Conservation (phyloP, 2,797 vertebrate species). For the Hozukius guyotensis region DNA sequence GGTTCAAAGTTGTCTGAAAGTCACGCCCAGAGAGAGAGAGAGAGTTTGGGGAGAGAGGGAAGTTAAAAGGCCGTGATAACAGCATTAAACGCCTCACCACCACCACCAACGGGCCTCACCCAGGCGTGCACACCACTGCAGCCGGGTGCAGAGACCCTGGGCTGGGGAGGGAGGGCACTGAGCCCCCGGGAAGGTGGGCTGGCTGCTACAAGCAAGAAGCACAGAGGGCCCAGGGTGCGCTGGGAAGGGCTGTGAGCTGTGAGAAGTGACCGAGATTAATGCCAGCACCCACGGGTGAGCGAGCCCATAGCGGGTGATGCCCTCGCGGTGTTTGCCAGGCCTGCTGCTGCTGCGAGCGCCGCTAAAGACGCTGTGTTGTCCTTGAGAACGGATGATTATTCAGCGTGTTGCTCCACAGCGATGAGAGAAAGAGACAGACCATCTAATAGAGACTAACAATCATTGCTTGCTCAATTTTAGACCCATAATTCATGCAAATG, state of each 20-base stretch:
- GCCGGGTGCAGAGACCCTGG: neutral
- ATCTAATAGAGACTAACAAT: constrained; percentile 66
- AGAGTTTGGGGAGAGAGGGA: neutral
- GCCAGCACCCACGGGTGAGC: constrained; percentile 31
- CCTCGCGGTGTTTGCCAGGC: neutral
- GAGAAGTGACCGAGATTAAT: constrained; percentile 45
- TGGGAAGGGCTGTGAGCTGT: neutral
- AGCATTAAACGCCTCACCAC: constrained; percentile 37
- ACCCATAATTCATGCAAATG: constrained; percentile 61
- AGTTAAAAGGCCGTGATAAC: constrained; percentile 47
- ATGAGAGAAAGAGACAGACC: constrained; percentile 36
- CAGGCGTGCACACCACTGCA: neutral
- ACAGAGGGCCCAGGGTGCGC: neutral
- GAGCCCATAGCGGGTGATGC: neutral
- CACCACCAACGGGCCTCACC: neutral
- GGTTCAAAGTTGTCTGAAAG: constrained; percentile 60
- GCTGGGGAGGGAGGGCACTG: neutral
- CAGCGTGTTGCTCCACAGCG: constrained; percentile 15
- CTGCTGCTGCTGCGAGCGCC: neutral
- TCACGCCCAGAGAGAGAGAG: neutral
- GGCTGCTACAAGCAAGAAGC: neutral
- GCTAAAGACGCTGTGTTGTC: constrained; percentile 29
- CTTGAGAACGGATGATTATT: constrained; percentile 54
- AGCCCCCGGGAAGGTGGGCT: constrained; percentile 3
- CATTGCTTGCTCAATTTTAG: constrained; percentile 46